Evolutionary conservation across 2,888 invertebrate genomes (phyloP).

Genomic region (Electrophaes corylata): DNA sequence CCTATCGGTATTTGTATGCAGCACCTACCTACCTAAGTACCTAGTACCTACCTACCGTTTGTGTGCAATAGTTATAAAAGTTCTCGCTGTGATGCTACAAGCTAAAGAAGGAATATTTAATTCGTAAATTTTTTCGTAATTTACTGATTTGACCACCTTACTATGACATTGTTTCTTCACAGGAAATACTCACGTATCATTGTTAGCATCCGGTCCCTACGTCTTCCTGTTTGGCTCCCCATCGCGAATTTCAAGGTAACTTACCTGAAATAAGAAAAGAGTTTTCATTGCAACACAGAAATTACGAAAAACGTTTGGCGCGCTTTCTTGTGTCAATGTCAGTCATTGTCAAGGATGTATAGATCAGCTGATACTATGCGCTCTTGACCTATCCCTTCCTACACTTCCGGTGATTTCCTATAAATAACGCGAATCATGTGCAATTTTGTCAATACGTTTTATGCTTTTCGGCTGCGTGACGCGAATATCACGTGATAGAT

Average conservation of each 20-base stretch:
- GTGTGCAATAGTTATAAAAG: background rate
- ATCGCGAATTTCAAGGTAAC: constrained; percentile 56
- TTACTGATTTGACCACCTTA: background rate
- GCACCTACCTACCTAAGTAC: too few species aligned
- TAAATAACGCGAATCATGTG: background rate
- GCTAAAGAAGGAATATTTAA: background rate
- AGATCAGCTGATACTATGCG: background rate
- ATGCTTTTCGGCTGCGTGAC: background rate
- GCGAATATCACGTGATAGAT: background rate
- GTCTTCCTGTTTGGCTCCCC: constrained; percentile 45
- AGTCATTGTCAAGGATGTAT: constrained; percentile 21
- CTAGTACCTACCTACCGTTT: too few species aligned
- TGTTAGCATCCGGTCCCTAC: constrained; percentile 37
- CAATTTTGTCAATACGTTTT: background rate
- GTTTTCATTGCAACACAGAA: constrained; percentile 28
- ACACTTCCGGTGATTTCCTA: constrained; percentile 1
- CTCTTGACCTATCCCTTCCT: constrained; percentile 9
- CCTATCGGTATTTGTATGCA: too few species aligned
- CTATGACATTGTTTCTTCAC: constrained; percentile 5
- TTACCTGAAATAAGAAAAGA: constrained; percentile 69
- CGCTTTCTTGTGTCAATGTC: constrained; percentile 16
- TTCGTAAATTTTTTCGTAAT: background rate
- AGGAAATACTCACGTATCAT: constrained; percentile 50
- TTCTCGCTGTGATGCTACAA: background rate
- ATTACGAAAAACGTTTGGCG: constrained; percentile 5